Evolutionary conservation across 2,797 vertebrate species (phyloP), one percentile per base, ranked within the genome.

Genomic region (Siniperca undulata): DNA sequence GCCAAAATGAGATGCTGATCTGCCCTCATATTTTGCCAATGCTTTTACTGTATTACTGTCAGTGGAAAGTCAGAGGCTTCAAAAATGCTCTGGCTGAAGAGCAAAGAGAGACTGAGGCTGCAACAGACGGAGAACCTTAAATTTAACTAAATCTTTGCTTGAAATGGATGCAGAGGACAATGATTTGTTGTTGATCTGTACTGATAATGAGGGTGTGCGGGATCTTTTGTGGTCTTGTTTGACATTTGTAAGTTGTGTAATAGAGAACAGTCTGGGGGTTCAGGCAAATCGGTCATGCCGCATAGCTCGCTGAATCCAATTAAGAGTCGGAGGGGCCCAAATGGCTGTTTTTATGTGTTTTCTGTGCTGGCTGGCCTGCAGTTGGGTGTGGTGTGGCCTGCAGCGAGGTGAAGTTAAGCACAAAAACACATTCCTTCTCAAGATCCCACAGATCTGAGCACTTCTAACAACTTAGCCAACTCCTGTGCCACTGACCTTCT

Each of bases 281-380:
- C 87, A 90, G 84, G 86, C 84, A 46, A 70, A 88, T 88, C 64
- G 87, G 94, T 95, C 94, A 95, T 92, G 92, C 94, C 82, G 91
- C 92, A 91, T 94, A 94, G 89, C 90, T 93, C 92, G 90, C 93
- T 94, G 94, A 94, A 95, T 95, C 92, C 93, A 96, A 95, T 95
- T 95, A 95, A 90, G 89, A 93, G 82, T 87, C 89, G 17, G 88
- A 93, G 89, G 92, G 93, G 92, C 93, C 91, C 92, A 90, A 94
- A 94, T 90, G 85, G 87, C 83, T 92, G 91, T 92, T 93, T 94
- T 92, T 90, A 87, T 91, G 87, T 91, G 89, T 89, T 94, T 90
- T 92, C 87, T 93, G 86, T 87, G 87, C 92, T 93, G 91, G 92
- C 90, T 89, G 89, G 89, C 76, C 81, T 86, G 87, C 86, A 84